Conservation (phyloP, 2,797 vertebrate species). For the Hoplostethus mediterraneus region DNA sequence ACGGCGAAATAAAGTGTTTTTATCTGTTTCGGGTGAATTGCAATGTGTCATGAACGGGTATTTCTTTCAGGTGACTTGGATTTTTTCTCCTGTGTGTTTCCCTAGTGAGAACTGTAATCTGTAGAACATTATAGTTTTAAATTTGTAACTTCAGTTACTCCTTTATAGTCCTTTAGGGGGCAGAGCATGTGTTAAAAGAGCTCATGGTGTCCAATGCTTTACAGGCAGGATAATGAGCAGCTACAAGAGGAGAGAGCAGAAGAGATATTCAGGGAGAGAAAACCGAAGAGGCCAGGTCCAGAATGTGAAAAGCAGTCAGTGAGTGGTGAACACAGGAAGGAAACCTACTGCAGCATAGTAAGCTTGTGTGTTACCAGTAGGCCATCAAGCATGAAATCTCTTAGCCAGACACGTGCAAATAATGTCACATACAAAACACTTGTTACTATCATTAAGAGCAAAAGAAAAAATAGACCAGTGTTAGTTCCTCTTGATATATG, state of each 20-base stretch:
- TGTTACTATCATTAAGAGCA: background rate
- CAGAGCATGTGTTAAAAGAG: conserved; percentile 30
- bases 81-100: too few species aligned
- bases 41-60: conserved; percentile 44
- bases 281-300: conserved; percentile 3
- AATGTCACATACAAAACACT: background rate
- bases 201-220: conserved; percentile 31
- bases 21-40: conserved; percentile 78
- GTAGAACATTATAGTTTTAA: background rate
- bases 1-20: conserved; percentile 87
- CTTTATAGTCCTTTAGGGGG: conserved; percentile 46
- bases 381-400: background rate
- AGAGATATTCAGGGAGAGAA: conserved; percentile 31
- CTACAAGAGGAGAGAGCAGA: conserved; percentile 32
- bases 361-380: background rate
- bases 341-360: background rate
- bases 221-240: conserved; percentile 33
- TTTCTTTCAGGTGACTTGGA: conserved; percentile 43
- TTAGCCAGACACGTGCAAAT: background rate
- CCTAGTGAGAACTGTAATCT: background rate
- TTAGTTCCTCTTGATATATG: background rate
- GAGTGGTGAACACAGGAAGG: background rate
- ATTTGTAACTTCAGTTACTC: conserved; percentile 25
- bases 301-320: conserved; percentile 28
- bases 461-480: background rate